Conservation (phyloP, 2,888 invertebrate species). For the Poecilobothrus nobilitatus region DNA sequence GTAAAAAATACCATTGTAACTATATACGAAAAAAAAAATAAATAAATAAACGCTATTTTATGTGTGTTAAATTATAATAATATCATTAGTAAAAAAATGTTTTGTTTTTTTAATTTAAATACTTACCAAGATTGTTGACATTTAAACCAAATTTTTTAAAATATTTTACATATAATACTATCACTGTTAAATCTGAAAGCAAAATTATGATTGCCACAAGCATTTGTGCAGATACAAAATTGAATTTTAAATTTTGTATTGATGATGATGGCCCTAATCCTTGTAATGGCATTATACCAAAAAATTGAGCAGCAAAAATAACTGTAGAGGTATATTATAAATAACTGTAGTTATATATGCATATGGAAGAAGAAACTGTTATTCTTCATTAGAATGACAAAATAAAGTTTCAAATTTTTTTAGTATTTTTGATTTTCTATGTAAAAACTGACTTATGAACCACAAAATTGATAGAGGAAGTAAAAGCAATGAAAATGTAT, state of each 20-base stretch:
- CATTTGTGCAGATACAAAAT: background rate
- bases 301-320: conserved; percentile 7
- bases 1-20: background rate
- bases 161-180: background rate
- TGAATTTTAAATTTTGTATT: conserved; percentile 7
- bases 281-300: conserved; percentile 4
- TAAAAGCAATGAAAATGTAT: too few species aligned
- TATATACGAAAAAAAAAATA: background rate
- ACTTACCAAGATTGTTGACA: conserved; percentile 1
- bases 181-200: background rate
- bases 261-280: background rate
- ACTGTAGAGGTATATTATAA: too few species aligned
- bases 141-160: background rate
- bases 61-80: too few species aligned
- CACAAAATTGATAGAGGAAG: too few species aligned
- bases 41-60: too few species aligned
- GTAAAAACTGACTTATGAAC: too few species aligned
- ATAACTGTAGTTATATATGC: too few species aligned
- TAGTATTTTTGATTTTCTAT: too few species aligned
- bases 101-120: background rate
- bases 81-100: background rate
- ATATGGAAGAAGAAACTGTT: too few species aligned
- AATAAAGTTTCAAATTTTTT: too few species aligned
- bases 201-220: background rate
- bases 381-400: too few species aligned